Conservation (phyloP, 2,888 invertebrate species). For the Drosophila fulvimacula region DNA sequence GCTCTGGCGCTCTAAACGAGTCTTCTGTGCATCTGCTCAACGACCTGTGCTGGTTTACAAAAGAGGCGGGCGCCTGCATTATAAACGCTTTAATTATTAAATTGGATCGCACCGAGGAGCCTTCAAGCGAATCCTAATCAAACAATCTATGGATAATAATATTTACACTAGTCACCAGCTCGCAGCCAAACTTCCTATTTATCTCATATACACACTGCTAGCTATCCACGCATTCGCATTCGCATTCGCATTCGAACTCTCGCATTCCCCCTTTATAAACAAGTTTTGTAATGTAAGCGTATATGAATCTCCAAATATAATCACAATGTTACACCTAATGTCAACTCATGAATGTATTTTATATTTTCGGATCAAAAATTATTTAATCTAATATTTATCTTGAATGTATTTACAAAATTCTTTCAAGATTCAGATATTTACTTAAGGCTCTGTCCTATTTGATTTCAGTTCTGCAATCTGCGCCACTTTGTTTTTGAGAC, state of each 20-base stretch:
- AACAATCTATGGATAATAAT: constrained; percentile 14
- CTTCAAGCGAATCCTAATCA: constrained; percentile 38
- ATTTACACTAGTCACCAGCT: constrained; percentile 58
- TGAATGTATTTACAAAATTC: neutral
- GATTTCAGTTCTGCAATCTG: constrained; percentile 20
- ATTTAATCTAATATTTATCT: neutral
- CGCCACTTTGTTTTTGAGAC: constrained; percentile 17
- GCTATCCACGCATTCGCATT: constrained; percentile 50
- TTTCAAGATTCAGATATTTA: neutral
- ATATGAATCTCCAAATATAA: constrained; percentile 48
- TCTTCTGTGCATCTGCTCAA: constrained; percentile 78
- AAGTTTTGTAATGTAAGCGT: constrained; percentile 53
- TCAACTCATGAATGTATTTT: neutral
- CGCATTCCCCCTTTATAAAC: constrained; percentile 49
- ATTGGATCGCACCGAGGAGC: constrained; percentile 74
- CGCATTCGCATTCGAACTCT: constrained; percentile 33
- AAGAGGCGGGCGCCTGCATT: constrained; percentile 85
- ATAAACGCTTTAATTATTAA: constrained; percentile 84
- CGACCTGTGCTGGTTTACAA: constrained; percentile 84
- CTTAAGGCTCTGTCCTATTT: neutral
- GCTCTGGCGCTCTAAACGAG: constrained; percentile 41
- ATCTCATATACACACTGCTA: constrained; percentile 30
- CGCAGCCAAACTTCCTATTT: constrained; percentile 36
- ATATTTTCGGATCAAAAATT: neutral
- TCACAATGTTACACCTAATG: constrained; percentile 37